These are phyloP conservation scores for Lampris megalopsis DNA, from an alignment of 2,113 vertebrate species.

Conservation along the genomic window DNA sequence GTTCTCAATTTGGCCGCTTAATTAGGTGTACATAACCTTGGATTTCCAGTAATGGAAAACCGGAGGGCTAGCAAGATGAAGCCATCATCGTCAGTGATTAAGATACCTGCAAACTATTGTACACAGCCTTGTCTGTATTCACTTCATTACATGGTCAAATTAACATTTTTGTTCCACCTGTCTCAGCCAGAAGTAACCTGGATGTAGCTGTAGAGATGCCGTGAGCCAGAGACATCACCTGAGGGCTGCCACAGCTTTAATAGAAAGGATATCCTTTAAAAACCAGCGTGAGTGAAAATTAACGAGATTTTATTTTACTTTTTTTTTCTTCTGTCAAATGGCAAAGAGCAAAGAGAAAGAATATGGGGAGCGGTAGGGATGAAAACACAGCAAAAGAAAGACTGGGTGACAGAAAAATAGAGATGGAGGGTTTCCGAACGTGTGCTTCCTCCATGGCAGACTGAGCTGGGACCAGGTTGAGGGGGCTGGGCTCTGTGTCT, in stretches of 20 bases:
- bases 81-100: conserved; percentile 85
- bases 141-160: conserved; percentile 83
- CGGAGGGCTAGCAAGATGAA: conserved; percentile 85
- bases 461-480: conserved; percentile 63
- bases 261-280: conserved; percentile 69
- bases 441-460: conserved; percentile 69
- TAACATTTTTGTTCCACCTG: conserved; percentile 82
- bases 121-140: conserved; percentile 78
- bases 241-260: conserved; percentile 57
- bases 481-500: conserved; percentile 58
- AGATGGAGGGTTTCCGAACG: conserved; percentile 35
- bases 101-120: conserved; percentile 80
- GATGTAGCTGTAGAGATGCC: conserved; percentile 68
- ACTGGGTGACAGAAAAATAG: not conserved
- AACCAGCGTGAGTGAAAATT: conserved; percentile 58
- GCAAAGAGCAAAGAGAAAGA: not conserved
- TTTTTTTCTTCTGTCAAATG: not conserved
- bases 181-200: conserved; percentile 65
- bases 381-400: conserved; percentile 36
- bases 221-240: conserved; percentile 57
- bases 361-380: not conserved
- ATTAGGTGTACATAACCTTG: conserved; percentile 90
- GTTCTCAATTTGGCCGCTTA: conserved; percentile 87
- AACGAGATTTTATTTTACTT: conserved; percentile 38
- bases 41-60: conserved; percentile 87